Evolutionary conservation across 2,888 invertebrate genomes (phyloP).

Genomic region (Lumbricus terrestris): DNA sequence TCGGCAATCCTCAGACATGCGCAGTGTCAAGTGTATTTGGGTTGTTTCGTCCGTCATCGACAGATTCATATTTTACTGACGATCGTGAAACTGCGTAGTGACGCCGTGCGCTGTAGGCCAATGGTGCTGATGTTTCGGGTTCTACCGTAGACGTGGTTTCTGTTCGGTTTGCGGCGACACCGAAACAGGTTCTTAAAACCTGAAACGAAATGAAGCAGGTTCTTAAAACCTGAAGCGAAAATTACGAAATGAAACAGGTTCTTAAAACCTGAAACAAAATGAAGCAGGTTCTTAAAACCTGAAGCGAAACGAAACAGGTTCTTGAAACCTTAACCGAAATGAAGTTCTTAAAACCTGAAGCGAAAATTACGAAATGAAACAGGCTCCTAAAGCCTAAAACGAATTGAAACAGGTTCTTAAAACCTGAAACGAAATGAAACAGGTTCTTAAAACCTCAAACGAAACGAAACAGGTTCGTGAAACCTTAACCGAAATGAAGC

Average conservation of each 20-base stretch:
- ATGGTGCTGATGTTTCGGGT: not conserved
- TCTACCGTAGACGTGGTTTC: not conserved
- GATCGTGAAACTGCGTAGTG: not conserved
- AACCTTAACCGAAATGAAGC: too few relatives aligned
- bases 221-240: conserved; percentile 3
- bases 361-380: too few relatives aligned
- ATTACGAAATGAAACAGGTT: conserved; percentile 3
- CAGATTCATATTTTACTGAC: conserved; percentile 5
- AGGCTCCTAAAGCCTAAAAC: too few relatives aligned
- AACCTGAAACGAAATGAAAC: too few relatives aligned
- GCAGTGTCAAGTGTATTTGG: not conserved
- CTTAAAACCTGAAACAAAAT: conserved; percentile 3
- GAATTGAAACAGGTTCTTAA: too few relatives aligned
- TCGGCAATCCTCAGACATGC: not conserved
- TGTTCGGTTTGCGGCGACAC: not conserved
- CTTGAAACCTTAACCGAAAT: too few relatives aligned
- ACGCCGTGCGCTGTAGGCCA: not conserved
- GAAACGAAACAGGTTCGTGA: too few relatives aligned
- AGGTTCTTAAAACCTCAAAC: too few relatives aligned
- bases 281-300: too few relatives aligned
- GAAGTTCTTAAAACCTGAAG: too few relatives aligned
- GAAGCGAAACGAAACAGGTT: too few relatives aligned
- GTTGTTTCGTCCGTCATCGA: not conserved
- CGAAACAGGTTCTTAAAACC: conserved; percentile 3
- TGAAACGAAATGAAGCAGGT: not conserved